Evolutionary conservation across 2,113 vertebrate genomes (phyloP), one percentile per base, ranked within the genome.

Genomic region (Tylochromis polylepis): DNA sequence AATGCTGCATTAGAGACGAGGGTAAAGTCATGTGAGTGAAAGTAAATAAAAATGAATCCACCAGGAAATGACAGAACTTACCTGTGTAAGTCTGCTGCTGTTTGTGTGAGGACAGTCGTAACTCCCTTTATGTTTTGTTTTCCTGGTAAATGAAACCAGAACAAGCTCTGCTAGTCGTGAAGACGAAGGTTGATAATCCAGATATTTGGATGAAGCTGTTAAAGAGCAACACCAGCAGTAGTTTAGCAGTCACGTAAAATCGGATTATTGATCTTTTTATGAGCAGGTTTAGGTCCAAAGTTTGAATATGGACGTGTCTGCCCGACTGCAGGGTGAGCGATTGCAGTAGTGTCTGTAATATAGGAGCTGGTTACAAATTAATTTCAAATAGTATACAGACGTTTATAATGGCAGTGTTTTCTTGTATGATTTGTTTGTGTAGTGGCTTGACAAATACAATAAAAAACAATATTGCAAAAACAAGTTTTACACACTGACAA

Each of bases 221-320:
- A 38, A 56, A 0, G 1, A 20, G 6, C 0, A 18, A 6, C 27
- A 18, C 57, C 57, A 31, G 14, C 27, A 59, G 24, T 59, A 59
- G 57, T 59, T 59, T 59, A 59, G 0, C 27, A 31, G 5, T 60
- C 15, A 60, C 0, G 1, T 60, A 31, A 60, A 31, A 10, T 27
- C 1, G 18, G 1, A 53, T 51, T 20, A 31, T 67, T 2, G 62
- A n/a, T 67, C 18, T 14, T 0, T 67, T 67, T 67, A 22, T 1
- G 11, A 41, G 62, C 62, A 67, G 20, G 34, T 67, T 67, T 41
- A 20, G 11, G 20, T 38, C 31, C 18, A 65, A 65, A 65, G 4
- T 65, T 38, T 38, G 34, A 65, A 65, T 3, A 38, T 65, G 34
- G 0, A 1, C 11, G 20, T 38, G 60, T 65, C 34, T 38, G 60